Evolutionary conservation across 2,888 invertebrate species (phyloP), one percentile per base, ranked within the genome.

Genomic region (Luffia ferchaultella): DNA sequence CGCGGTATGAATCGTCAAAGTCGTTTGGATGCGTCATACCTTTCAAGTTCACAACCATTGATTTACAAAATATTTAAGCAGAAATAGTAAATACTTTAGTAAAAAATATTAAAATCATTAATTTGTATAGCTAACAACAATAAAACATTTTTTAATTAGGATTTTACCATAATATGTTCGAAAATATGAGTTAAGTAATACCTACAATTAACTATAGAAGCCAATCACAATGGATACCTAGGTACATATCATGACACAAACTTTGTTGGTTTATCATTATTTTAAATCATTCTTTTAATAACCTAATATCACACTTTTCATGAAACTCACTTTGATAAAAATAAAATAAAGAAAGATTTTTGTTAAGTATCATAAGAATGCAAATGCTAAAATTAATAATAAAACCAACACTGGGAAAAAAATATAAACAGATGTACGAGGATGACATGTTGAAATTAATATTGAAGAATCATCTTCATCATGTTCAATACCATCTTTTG

Each of bases 331-430:
- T 64, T 71, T 76, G 55, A 83, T 67, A 59, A 78, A 59, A 57
- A 70, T 58, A 57, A 64, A 72, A 64, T 74, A 67, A 48, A 76
- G 61, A 54, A 68, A 62, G 48, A 75, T 60, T 61, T 63, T 70
- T 18, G 70, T 57, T 52, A 70, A 66, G 67, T 80, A 75, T 87
- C 87, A 93, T 79, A 93, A 87, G 83, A 94, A 94, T 62, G 93
- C 92, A 85, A 93, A 94, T 61, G 89, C 85, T 50, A 94, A 74
- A 65, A 95, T 89, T 48, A 93, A 76, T 64, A 94, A 84, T 54
- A 94, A 73, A 55, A 93, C 91, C 42, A 90, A 71, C 56, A 93
- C 87, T 20, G 94, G 93, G 62, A 95, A 95, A 60, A 94, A 85
- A 47, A 92, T 87, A 65, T 95, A 95, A 44, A 94, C 85, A 30